Evolutionary conservation across 2,113 vertebrate species (phyloP), one percentile per base, ranked within the genome.

Genomic region (Apteryx mantelli): DNA sequence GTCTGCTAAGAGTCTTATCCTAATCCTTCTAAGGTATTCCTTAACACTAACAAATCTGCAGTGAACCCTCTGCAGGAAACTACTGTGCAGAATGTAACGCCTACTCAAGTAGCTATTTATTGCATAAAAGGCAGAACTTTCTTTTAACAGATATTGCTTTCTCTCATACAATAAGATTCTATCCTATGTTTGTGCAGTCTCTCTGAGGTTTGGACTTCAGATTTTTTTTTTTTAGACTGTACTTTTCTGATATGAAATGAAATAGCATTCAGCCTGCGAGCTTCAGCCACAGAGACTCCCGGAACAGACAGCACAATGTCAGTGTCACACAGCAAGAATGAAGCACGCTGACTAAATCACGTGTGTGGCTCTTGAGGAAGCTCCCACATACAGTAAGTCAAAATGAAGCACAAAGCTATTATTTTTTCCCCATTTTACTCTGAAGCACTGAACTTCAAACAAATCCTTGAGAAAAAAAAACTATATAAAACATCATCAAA

Each of bases 11-110:
- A 96, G 30, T 30, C 64, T 96, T 95, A 95, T 9, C 17, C 70
- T 96, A 92, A 97, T 95, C 91, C 87, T 81, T 86, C 88, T 73
- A 91, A 94, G 90, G 88, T 95, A 93, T 89, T 83, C 73, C 84
- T 94, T 95, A 96, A 94, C 82, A 25, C 65, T 88, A 79, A 73
- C 26, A 79, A 87, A 76, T 86, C 92, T 86, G 50, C 46, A 86
- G n/a, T 2, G 3, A 95, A 87, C 19, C 40, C 48, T 81, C 64
- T 76, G 53, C 38, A 92, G 30, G n/a, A 92, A 91, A 86, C 60
- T 89, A 46, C 52, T 28, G 11, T 69, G 44, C 36, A 87, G 69
- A 92, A 74, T 0, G 0, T 20, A 83, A 75, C 24, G 2, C 87
- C 89, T 79, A 84, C 79, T 84, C 53, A 76, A 93, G 70, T 21